Evolutionary conservation across 2,797 vertebrate genomes (phyloP).

Genomic region (Cossypha heuglini): DNA sequence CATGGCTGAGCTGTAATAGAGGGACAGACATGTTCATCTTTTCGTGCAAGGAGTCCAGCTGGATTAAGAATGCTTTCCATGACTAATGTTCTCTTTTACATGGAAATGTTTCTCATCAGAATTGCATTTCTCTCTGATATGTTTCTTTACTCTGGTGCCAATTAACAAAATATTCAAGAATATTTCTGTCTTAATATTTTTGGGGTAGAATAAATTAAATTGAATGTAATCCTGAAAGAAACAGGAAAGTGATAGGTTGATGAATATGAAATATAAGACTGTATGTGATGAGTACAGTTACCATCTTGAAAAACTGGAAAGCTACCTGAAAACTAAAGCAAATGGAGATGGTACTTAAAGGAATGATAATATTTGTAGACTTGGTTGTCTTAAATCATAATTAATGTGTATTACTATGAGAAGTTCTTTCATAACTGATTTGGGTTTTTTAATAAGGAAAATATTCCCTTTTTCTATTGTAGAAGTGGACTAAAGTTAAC

Average conservation of each 20-base stretch:
- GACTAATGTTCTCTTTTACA: slow-evolving; percentile 17
- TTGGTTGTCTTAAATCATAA: not conserved
- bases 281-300: not conserved
- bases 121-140: not conserved
- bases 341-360: not conserved
- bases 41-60: slow-evolving; percentile 10
- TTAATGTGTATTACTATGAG: not conserved
- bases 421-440: not conserved
- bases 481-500: not conserved
- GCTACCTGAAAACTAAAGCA: not conserved
- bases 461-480: not conserved
- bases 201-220: not conserved
- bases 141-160: slow-evolving; percentile 53
- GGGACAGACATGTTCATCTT: slow-evolving; percentile 25
- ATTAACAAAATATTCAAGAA: slow-evolving; percentile 32
- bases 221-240: not conserved
- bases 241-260: not conserved
- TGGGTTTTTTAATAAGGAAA: not conserved
- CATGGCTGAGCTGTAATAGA: slow-evolving; percentile 41
- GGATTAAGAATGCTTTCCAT: slow-evolving; percentile 50
- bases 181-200: not conserved
- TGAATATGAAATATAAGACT: not conserved
- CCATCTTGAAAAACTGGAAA: not conserved
- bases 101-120: slow-evolving; percentile 24
- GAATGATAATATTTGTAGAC: not conserved